Conservation (phyloP, 2,797 vertebrate genomes). For the Amazona finschi region DNA sequence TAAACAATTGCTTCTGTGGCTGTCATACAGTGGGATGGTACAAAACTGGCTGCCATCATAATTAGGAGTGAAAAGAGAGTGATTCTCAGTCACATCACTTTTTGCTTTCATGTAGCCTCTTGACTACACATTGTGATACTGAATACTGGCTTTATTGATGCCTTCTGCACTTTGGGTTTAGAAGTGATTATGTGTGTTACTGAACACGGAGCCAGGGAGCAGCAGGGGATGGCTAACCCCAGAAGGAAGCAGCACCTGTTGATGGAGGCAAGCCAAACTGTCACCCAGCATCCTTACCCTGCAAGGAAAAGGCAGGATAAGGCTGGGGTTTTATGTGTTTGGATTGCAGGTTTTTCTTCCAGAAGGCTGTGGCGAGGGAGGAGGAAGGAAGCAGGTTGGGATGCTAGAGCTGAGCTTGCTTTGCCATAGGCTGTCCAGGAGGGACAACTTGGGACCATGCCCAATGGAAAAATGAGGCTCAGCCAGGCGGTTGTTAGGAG, state of each 20-base stretch:
- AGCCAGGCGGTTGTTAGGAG: background rate
- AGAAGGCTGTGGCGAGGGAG: background rate
- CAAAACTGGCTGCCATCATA: background rate
- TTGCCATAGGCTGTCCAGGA: background rate
- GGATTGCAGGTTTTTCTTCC: background rate
- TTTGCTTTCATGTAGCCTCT: background rate
- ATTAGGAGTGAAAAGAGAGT: background rate
- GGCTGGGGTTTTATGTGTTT: background rate
- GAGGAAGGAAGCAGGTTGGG: background rate
- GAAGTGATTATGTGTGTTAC: background rate
- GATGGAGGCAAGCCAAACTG: background rate
- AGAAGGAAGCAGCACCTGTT: background rate
- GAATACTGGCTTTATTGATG: background rate
- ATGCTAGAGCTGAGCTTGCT: background rate
- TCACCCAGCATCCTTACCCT: background rate
- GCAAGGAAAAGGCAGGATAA: background rate
- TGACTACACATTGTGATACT: background rate
- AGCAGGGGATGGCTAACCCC: background rate
- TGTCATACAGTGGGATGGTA: background rate
- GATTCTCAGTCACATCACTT: background rate
- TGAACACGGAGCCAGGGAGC: background rate
- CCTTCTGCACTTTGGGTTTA: background rate
- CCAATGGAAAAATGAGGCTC: background rate
- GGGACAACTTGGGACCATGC: background rate
- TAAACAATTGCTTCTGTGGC: background rate